These are phyloP conservation scores for Myrmecophaga tridactyla DNA, from an alignment of 2,113 vertebrate species.

Conservation along the genomic window DNA sequence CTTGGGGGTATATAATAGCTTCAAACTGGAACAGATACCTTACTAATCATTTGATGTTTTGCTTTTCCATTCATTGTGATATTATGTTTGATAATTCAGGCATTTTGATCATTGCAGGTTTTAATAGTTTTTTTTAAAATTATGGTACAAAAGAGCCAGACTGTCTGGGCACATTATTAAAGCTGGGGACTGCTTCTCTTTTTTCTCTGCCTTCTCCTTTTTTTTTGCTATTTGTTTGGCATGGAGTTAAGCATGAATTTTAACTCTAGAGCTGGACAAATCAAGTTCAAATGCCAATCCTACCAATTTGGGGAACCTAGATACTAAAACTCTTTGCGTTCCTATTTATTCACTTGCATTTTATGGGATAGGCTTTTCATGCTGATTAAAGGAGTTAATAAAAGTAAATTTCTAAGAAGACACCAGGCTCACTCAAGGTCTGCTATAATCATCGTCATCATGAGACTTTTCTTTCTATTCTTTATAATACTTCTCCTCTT, in stretches of 20 bases:
- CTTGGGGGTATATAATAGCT: too few species aligned
- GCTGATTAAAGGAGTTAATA: background rate
- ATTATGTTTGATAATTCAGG: background rate
- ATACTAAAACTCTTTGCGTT: background rate
- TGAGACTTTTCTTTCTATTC: background rate
- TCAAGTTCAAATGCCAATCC: background rate
- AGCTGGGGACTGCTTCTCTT: background rate
- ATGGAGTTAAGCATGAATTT: background rate
- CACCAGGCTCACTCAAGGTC: background rate
- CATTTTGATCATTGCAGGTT: background rate
- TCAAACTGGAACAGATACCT: too few species aligned
- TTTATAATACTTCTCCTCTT: background rate
- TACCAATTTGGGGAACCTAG: background rate
- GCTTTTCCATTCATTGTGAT: background rate
- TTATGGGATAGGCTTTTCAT: background rate
- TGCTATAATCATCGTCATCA: background rate
- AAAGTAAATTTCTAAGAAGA: background rate
- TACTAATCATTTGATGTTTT: slow-evolving; percentile 3
- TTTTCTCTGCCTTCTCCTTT: background rate
- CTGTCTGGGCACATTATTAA: background rate
- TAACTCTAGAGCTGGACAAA: background rate
- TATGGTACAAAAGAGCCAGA: background rate
- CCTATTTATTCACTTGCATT: background rate
- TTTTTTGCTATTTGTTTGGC: background rate
- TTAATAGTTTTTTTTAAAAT: background rate